Percentiles rank a stretch among this genome's conserved stretches.
These are phyloP conservation scores for Cephus rjabovi DNA, from an alignment of 2,888 invertebrate genomes.

Conservation along the genomic window DNA sequence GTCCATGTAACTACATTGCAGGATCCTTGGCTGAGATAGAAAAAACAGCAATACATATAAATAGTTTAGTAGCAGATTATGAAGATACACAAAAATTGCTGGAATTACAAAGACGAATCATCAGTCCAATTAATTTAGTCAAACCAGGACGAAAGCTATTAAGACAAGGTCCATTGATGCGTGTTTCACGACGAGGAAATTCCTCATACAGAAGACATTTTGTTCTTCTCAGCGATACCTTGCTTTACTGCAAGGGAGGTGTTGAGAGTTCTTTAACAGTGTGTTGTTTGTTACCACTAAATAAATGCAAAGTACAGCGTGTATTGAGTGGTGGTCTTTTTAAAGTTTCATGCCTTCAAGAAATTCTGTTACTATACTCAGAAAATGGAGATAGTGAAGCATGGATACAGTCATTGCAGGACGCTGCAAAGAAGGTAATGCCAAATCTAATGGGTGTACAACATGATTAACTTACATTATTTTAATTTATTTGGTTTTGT, in stretches of 20 bases:
- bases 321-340: slow-evolving; percentile 72
- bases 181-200: slow-evolving; percentile 69
- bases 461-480: background rate
- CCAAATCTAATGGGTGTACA: background rate
- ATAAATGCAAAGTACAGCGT: slow-evolving; percentile 75
- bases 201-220: slow-evolving; percentile 70
- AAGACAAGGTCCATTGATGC: slow-evolving; percentile 74
- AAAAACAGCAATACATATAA: slow-evolving; percentile 78
- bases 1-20: slow-evolving; percentile 47
- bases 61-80: slow-evolving; percentile 79
- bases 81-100: slow-evolving; percentile 78
- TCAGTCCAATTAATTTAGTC: slow-evolving; percentile 74
- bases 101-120: slow-evolving; percentile 75
- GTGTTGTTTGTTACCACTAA: slow-evolving; percentile 76
- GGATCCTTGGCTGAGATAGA: slow-evolving; percentile 77
- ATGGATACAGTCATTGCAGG: slow-evolving; percentile 72
- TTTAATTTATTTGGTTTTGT: slow-evolving; percentile 21
- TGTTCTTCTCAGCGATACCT: slow-evolving; percentile 78
- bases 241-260: slow-evolving; percentile 78
- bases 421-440: slow-evolving; percentile 69
- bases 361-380: slow-evolving; percentile 71
- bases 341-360: slow-evolving; percentile 72
- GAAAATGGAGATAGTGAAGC: slow-evolving; percentile 69
- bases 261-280: slow-evolving; percentile 74
- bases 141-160: slow-evolving; percentile 77